Evolutionary conservation across 92 coral and sea anemone species (phyloP).

Genomic region (Siderastrea radians): DNA sequence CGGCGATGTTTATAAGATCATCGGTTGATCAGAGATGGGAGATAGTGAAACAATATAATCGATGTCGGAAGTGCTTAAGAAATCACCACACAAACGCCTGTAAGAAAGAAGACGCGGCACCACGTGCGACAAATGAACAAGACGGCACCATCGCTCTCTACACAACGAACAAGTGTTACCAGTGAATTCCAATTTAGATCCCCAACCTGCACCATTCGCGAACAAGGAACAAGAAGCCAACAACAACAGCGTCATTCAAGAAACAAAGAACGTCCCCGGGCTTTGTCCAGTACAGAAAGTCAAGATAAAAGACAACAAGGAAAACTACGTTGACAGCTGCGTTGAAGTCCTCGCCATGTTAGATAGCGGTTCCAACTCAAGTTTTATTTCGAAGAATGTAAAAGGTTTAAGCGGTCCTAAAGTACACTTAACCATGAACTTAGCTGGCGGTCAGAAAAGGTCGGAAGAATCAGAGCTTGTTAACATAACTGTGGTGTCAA

Average conservation of each 20-base stretch:
- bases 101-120: slow-evolving; percentile 45
- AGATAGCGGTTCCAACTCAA: slow-evolving; percentile 66
- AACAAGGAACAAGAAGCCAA: slow-evolving; percentile 25
- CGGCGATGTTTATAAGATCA: slow-evolving; percentile 26
- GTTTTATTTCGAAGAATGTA: slow-evolving; percentile 53
- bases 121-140: slow-evolving; percentile 54
- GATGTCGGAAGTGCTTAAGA: too few species aligned
- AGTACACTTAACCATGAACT: slow-evolving; percentile 53
- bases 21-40: slow-evolving; percentile 2
- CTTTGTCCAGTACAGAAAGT: slow-evolving; percentile 58
- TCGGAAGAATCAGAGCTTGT: slow-evolving; percentile 59
- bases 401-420: slow-evolving; percentile 36
- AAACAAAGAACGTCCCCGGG: slow-evolving; percentile 14
- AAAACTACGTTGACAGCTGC: background rate
- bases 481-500: slow-evolving; percentile 49
- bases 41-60: too few species aligned
- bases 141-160: slow-evolving; percentile 59
- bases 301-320: slow-evolving; percentile 44
- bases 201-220: slow-evolving; percentile 12
- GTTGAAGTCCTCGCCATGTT: slow-evolving; percentile 55
- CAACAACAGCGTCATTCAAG: slow-evolving; percentile 28
- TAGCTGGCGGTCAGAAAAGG: slow-evolving; percentile 66
- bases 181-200: slow-evolving; percentile 6
- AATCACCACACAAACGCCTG: background rate
- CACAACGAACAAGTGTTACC: slow-evolving; percentile 47